Evolutionary conservation across 2,113 vertebrate species (phyloP).

Genomic region (Saccopteryx leptura): DNA sequence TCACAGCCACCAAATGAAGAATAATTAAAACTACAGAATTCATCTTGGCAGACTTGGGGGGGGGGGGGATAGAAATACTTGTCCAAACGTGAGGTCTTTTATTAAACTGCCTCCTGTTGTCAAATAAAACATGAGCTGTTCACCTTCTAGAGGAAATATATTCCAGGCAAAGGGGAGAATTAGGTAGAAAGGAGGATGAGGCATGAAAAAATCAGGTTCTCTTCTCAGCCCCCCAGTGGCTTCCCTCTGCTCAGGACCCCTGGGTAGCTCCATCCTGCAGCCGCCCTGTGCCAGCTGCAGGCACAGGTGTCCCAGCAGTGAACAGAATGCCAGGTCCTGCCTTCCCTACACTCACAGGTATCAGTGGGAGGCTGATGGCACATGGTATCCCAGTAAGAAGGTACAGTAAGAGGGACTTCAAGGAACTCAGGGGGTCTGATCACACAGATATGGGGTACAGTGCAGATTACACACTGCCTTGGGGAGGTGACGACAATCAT

Average conservation of each 20-base stretch:
- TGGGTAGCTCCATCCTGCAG: not conserved
- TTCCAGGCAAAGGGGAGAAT: not conserved
- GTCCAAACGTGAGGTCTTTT: not conserved
- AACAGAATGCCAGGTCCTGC: not conserved
- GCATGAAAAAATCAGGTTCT: not conserved
- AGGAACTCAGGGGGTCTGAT: not conserved
- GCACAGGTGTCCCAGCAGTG: not conserved
- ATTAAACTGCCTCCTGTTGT: not conserved
- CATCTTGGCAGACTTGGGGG: not conserved
- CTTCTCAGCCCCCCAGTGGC: too few species aligned
- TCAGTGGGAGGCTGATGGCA: not conserved
- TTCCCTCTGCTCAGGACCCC: not conserved
- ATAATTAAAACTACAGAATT: slow-evolving; percentile 43
- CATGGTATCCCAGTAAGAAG: not conserved
- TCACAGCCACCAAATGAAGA: not conserved
- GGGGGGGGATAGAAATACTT: accelerated
- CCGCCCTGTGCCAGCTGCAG: accelerated
- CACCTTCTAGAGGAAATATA: slow-evolving; percentile 23
- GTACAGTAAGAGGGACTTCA: not conserved
- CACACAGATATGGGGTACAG: not conserved
- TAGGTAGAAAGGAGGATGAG: not conserved
- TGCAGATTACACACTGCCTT: not conserved
- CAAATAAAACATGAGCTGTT: not conserved
- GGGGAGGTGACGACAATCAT: accelerated
- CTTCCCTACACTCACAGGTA: not conserved